Percentiles rank a stretch among this genome's conserved stretches.
Conservation (phyloP, 2,113 vertebrate genomes). For the Zapus hudsonius region DNA sequence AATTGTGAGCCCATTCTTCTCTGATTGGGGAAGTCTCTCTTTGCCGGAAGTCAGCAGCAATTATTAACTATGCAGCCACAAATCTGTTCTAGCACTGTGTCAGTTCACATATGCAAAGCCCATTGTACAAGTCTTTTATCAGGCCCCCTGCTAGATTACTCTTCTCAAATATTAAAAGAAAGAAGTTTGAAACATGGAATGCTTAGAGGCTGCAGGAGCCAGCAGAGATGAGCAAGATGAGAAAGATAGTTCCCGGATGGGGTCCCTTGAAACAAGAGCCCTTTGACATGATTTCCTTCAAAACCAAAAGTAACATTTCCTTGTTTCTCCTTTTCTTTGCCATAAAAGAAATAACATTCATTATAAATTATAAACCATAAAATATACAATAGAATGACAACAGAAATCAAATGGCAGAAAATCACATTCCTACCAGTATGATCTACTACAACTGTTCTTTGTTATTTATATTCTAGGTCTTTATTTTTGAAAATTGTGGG, state of each 20-base stretch:
- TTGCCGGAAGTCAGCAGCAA: constrained; percentile 8
- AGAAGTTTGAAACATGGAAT: neutral
- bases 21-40: neutral
- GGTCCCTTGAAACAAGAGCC: neutral
- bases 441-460: neutral
- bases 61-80: neutral
- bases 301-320: constrained; percentile 49
- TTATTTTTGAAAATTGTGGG: neutral
- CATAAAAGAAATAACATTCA: constrained; percentile 44
- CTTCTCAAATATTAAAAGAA: constrained; percentile 26
- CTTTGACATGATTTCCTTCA: constrained; percentile 27
- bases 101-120: neutral
- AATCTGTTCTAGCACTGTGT: neutral
- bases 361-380: neutral
- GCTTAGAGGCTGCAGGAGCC: neutral
- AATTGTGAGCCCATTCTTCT: neutral
- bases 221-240: neutral
- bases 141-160: constrained; percentile 35
- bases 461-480: neutral
- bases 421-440: neutral
- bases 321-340: neutral
- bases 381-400: neutral
- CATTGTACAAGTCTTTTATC: constrained; percentile 53
- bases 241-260: neutral
- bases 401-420: neutral